A percentile compares a stretch with the other conserved stretches of the same genome.
phyloP scores from a whole-genome alignment of 2,888 invertebrate genomes.

The Acleris laterana region DNA sequence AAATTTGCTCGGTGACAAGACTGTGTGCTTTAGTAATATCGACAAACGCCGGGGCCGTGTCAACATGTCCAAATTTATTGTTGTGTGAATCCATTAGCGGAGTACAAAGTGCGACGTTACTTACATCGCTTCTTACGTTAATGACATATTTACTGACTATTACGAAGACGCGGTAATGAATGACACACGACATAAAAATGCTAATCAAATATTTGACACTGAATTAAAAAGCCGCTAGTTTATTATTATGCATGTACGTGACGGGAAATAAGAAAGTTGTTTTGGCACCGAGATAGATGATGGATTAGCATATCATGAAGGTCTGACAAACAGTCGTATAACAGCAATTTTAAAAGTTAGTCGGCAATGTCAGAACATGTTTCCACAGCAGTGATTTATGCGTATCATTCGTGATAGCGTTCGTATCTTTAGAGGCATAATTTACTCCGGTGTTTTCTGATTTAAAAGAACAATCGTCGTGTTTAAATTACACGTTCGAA shows the following conservation, averaged over 20 bases:
- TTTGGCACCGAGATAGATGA: constrained; percentile 66
- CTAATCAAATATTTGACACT: constrained; percentile 43
- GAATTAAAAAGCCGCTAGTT: constrained; percentile 43
- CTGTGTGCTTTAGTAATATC: constrained; percentile 70
- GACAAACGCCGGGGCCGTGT: constrained; percentile 65
- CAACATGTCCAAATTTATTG: constrained; percentile 73
- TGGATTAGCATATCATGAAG: constrained; percentile 60
- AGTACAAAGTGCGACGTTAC: constrained; percentile 39
- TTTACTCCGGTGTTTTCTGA: constrained; percentile 41
- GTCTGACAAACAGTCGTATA: constrained; percentile 56
- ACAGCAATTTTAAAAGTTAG: constrained; percentile 36
- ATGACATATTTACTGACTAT: constrained; percentile 39
- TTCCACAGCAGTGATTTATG: constrained; percentile 48
- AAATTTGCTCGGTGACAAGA: constrained; percentile 73
- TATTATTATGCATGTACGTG: constrained; percentile 37
- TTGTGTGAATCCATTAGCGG: constrained; percentile 57
- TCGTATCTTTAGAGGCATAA: constrained; percentile 35
- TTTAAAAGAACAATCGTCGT: constrained; percentile 35
- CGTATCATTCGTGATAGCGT: constrained; percentile 36
- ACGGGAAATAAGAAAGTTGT: constrained; percentile 53
- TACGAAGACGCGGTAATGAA: constrained; percentile 27
- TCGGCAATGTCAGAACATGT: constrained; percentile 44
- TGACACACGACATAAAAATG: constrained; percentile 39
- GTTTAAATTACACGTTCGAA: constrained; percentile 36
- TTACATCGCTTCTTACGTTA: constrained; percentile 48